Percentiles rank a stretch among this genome's conserved stretches.
Evolutionary conservation across 2,797 vertebrate species (phyloP).

Genomic region (Phylloscopus collybita): DNA sequence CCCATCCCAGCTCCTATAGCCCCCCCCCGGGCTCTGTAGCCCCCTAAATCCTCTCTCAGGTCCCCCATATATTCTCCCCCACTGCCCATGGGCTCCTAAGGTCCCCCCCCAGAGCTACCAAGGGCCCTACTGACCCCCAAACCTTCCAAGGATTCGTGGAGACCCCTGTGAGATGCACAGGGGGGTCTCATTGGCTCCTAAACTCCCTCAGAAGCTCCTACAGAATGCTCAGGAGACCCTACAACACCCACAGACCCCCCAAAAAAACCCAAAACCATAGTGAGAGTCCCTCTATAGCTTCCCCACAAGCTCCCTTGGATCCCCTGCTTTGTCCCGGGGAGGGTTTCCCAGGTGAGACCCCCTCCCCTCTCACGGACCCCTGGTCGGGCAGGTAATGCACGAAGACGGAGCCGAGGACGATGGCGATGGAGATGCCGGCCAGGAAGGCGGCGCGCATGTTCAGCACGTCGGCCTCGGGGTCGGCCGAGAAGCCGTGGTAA

Average conservation of each 20-base stretch:
- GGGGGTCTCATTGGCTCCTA: too few relatives aligned
- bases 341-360: background rate
- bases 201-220: background rate
- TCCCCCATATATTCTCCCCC: too few relatives aligned
- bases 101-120: background rate
- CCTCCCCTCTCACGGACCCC: background rate
- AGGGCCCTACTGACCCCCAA: too few relatives aligned
- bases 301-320: too few relatives aligned
- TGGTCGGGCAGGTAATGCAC: background rate
- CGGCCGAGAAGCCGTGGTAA: background rate
- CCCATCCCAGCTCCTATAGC: too few relatives aligned
- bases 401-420: background rate
- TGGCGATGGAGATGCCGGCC: background rate
- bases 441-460: background rate
- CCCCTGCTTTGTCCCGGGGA: too few relatives aligned
- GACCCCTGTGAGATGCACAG: fast-evolving
- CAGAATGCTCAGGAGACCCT: too few relatives aligned
- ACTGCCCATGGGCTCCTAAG: fast-evolving
- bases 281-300: fast-evolving
- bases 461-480: background rate
- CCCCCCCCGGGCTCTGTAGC: too few relatives aligned
- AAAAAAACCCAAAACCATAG: fast-evolving
- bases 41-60: background rate
- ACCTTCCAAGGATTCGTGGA: fast-evolving
- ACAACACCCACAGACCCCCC: too few relatives aligned